Evolutionary conservation across 2,113 vertebrate genomes (phyloP).

Genomic region (Nibea coibor): DNA sequence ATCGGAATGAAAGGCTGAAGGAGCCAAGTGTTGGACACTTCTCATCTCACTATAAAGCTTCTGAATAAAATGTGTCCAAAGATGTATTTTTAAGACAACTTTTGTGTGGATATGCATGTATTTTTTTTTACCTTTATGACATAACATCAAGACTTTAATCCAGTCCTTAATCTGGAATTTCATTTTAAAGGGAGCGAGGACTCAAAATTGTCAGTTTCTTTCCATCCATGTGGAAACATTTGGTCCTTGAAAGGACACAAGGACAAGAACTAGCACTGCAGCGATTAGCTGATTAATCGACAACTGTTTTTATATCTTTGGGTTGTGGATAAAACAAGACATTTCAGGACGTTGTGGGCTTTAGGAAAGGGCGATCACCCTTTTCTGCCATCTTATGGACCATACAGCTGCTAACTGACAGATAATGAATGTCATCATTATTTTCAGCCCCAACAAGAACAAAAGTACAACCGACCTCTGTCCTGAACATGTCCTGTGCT

Average conservation of each 20-base stretch:
- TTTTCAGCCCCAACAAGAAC: too few species aligned
- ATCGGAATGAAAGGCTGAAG: not conserved
- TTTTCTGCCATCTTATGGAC: too few species aligned
- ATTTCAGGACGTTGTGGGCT: too few species aligned
- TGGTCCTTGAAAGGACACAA: not conserved
- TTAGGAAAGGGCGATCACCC: too few species aligned
- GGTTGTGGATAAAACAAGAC: too few species aligned
- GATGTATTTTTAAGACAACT: not conserved
- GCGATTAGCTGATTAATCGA: too few species aligned
- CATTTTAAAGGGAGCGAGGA: not conserved
- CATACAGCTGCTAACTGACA: too few species aligned
- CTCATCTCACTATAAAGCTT: not conserved
- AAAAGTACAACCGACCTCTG: too few species aligned
- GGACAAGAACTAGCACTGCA: too few species aligned
- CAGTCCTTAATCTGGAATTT: not conserved
- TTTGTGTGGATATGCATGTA: not conserved
- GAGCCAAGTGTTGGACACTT: constrained; percentile 10
- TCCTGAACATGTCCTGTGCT: not conserved
- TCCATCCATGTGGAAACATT: not conserved
- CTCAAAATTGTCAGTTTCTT: not conserved
- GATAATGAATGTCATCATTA: too few species aligned
- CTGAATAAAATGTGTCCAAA: not conserved
- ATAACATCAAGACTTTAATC: not conserved
- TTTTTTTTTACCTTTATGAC: not conserved
- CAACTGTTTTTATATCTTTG: too few species aligned